Conservation (phyloP, 2,888 invertebrate species). For the Gymnoscelis rufifasciata region DNA sequence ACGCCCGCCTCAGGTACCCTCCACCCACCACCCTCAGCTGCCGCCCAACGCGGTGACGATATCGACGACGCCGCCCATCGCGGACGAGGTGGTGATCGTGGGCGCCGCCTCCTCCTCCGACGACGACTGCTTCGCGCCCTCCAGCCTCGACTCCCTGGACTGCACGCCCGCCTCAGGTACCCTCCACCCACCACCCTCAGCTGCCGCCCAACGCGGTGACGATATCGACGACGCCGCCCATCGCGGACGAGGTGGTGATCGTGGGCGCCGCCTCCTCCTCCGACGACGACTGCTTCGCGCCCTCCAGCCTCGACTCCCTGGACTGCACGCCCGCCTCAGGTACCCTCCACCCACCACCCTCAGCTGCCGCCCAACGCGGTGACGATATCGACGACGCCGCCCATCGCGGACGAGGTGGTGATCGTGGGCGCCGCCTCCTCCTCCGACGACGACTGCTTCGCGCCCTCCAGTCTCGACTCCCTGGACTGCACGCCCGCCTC, state of each 20-base stretch:
- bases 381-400: too few species aligned
- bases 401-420: too few species aligned
- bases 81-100: conserved; percentile 87
- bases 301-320: too few species aligned
- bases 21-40: conserved; percentile 38
- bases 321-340: too few species aligned
- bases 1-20: conserved; percentile 51
- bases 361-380: neutral
- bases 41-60: conserved; percentile 74
- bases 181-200: neutral
- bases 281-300: neutral
- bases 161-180: conserved; percentile 66
- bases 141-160: conserved; percentile 87
- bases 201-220: neutral
- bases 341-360: too few species aligned
- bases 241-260: too few species aligned
- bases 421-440: too few species aligned
- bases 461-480: too few species aligned
- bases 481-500: too few species aligned
- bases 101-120: conserved; percentile 89
- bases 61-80: conserved; percentile 71
- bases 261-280: too few species aligned
- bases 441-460: neutral
- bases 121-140: conserved; percentile 86
- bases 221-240: too few species aligned